Evolutionary conservation across 1,140 invertebrate genomes (phyloP).

Genomic region (Caenorhabditis briggsae): DNA sequence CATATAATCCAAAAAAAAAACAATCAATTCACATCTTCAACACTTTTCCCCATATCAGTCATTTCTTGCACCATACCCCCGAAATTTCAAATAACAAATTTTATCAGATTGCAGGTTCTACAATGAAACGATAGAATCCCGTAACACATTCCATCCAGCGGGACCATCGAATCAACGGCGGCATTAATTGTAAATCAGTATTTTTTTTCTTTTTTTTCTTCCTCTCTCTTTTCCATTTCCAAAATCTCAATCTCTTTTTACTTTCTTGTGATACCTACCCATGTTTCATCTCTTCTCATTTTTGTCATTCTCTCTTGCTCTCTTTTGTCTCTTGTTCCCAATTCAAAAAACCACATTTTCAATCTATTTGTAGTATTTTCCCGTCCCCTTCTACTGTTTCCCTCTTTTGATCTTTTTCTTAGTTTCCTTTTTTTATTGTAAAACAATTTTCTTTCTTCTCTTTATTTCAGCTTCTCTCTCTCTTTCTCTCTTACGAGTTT

Average conservation of each 20-base stretch:
- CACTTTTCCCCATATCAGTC: too few relatives aligned
- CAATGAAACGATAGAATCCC: constrained; percentile 26
- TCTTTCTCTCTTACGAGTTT: constrained; percentile 49
- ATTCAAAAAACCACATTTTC: constrained; percentile 12
- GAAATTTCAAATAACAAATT: neutral
- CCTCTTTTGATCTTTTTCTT: constrained; percentile 12
- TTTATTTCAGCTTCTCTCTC: neutral
- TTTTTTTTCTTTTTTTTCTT: neutral
- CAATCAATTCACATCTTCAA: too few relatives aligned
- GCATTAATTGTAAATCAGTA: neutral
- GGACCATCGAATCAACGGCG: constrained; percentile 9
- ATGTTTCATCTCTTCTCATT: constrained; percentile 21
- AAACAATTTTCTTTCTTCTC: neutral
- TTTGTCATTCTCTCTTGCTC: neutral
- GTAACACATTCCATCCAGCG: neutral
- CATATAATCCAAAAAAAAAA: too few relatives aligned
- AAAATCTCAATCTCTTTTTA: neutral
- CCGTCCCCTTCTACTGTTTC: neutral
- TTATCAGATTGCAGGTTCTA: constrained; percentile 36
- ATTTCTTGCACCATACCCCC: neutral
- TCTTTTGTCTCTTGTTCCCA: neutral
- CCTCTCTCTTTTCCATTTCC: neutral
- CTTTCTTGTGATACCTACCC: constrained; percentile 18
- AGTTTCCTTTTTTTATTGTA: neutral
- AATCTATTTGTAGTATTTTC: constrained; percentile 30